Evolutionary conservation across 2,888 invertebrate species (phyloP), one percentile per base, ranked within the genome.

Genomic region (Gastrophysa polygoni): DNA sequence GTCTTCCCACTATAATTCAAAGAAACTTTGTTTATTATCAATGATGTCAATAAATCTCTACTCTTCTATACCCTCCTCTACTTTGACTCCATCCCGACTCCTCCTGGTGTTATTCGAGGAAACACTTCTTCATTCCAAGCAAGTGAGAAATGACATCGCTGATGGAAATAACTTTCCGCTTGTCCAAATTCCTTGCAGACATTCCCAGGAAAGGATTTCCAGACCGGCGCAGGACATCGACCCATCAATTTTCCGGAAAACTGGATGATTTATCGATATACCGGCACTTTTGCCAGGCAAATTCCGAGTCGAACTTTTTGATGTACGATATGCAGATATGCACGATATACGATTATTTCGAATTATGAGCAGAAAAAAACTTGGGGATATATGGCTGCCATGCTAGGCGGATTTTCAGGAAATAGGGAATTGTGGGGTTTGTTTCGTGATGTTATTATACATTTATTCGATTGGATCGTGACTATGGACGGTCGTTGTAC

Each of bases 271-370:
- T 54, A 54, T 54, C 24, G 5, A 21, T 16, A 18, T 34, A 38
- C 21, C 20, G 38, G 38, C 18, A 18, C 38, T 21, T 43, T 54
- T 24, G 14, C 16, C 10, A 54, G 54, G 43, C 54, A 44, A 54
- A 44, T 24, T 54, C 24, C 24, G 16, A 44, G 54, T 54, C 43
- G 8, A 54, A 54, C 54, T 38, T 54, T n/a, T 54, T 54, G 54
- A 24, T 54, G 14, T 54, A 44, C 28, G 44, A 54, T 44, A 54
- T 54, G 17, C 54, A 43, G 54, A 54, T 43, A 28, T 24, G 44
- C 54, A 54, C 44, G 54, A 24, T 54, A 38, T 38, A 54, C 24
- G 54, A 54, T 54, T 54, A 54, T 43, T 28, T 54, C 28, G 54
- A 43, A 54, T 54, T 54, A 54, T 54, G 16, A 43, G 7, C 24